Evolutionary conservation across 2,888 invertebrate genomes (phyloP), one percentile per base, ranked within the genome.

Genomic region (Odontothrips loti): DNA sequence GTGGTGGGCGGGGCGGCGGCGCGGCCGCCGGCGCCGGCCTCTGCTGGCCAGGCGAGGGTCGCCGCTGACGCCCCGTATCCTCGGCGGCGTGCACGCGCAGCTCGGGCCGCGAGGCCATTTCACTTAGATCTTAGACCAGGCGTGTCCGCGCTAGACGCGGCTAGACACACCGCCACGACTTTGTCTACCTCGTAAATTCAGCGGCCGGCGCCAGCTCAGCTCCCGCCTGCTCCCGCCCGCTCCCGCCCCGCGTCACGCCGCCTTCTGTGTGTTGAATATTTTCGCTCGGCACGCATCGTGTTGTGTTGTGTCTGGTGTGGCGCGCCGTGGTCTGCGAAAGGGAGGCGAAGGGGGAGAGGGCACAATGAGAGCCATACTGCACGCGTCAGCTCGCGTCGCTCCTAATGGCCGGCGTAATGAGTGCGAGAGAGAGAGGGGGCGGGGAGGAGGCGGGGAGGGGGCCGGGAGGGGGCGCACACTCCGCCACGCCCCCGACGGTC

Each of bases 121-220:
- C 68, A 75, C 68, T 75, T 75, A 75, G 68, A 75, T 75, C 68
- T 75, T n/a, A 11, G 23, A 75, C 68, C 68, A 75, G 68, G 3
- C 68, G 68, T 68, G 68, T n/a, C 68, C 23, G 63, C 23, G 8
- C n/a, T 58, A 17, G 15, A 20, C 58, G 58, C 34, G 34, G 34
- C 34, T 6, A 43, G 34, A 43, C 34, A 43, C 51, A 20, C 51
- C 51, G 20, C 51, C 58, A 58, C 58, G 23, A 12, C 9, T 27
- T 23, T 23, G 68, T 27, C 68, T 43, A 43, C 34, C 34, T 43
- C 34, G 34, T 43, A 43, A 43, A 43, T n/a, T n/a, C 10, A 17
- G 58, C 58, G 34, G 6, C 34, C 34, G 34, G 34, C 34, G 34
- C 34, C 34, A 43, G 34, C 34, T n/a, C n/a, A n/a, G n/a, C n/a